Conservation (phyloP, 2,888 invertebrate species). For the Hydrotaea cyrtoneurina region DNA sequence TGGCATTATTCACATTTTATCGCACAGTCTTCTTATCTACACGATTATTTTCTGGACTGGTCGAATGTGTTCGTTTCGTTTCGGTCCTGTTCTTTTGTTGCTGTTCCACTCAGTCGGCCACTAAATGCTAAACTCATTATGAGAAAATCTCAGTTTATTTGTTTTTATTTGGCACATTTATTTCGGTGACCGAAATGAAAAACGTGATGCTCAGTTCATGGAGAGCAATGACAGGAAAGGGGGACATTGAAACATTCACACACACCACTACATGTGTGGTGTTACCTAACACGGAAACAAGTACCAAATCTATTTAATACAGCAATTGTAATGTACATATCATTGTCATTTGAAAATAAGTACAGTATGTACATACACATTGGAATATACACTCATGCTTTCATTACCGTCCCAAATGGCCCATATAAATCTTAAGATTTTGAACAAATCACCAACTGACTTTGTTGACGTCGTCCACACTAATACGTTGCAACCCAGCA, state of each 20-base stretch:
- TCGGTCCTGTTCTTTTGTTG: background rate
- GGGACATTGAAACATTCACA: background rate
- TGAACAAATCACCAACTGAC: conserved; percentile 16
- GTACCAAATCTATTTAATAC: background rate
- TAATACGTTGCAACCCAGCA: background rate
- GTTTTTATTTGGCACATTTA: conserved; percentile 52
- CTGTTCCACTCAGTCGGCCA: background rate
- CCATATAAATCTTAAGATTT: conserved; percentile 34
- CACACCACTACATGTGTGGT: too few relatives aligned
- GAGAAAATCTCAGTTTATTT: conserved; percentile 47
- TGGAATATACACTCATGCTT: background rate
- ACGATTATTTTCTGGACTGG: conserved; percentile 2
- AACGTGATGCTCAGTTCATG: conserved; percentile 51
- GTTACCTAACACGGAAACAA: too few relatives aligned
- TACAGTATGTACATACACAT: too few relatives aligned
- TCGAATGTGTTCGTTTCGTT: too few relatives aligned
- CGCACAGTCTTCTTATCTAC: conserved; percentile 51
- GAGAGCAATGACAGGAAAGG: conserved; percentile 1
- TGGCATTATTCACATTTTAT: conserved; percentile 53
- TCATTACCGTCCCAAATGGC: conserved; percentile 16
- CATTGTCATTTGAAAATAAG: background rate
- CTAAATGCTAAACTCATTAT: conserved; percentile 46
- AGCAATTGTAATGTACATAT: background rate
- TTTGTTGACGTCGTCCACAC: background rate
- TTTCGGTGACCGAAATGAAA: conserved; percentile 57